Conservation (phyloP, 2,797 vertebrate species). For the Girardinus metallicus region DNA sequence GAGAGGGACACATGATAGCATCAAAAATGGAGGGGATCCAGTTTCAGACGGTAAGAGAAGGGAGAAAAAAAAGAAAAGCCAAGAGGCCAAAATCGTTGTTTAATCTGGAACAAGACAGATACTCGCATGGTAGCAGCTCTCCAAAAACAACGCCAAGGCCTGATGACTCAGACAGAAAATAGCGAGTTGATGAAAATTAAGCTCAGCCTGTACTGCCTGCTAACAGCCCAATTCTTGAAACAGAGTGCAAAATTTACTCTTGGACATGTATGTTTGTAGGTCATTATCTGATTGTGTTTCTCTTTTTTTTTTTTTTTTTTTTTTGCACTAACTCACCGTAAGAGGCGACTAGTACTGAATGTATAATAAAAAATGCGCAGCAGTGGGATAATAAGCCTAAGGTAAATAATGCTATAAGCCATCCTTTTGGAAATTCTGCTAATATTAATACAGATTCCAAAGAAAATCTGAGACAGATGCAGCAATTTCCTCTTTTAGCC, state of each 20-base stretch:
- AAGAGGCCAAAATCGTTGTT: not conserved
- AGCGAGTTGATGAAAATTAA: slow-evolving; percentile 63
- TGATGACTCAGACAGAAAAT: slow-evolving; percentile 74
- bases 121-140: not conserved
- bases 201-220: slow-evolving; percentile 39
- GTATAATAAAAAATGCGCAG: not conserved
- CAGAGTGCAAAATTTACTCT: not conserved
- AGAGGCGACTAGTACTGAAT: not conserved
- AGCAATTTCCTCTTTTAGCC: not conserved
- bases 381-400: not conserved
- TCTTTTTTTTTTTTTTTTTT: too few species aligned
- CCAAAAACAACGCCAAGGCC: slow-evolving; percentile 45
- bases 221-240: not conserved
- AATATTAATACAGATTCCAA: slow-evolving; percentile 3
- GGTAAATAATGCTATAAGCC: not conserved
- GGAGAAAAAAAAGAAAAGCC: not conserved
- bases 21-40: slow-evolving; percentile 37
- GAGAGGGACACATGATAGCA: slow-evolving; percentile 50
- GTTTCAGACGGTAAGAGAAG: not conserved
- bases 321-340: not conserved
- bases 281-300: not conserved
- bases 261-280: slow-evolving; percentile 2
- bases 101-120: slow-evolving; percentile 2
- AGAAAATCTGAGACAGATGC: not conserved
- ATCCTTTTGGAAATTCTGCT: not conserved